Evolutionary conservation across 2,888 invertebrate species (phyloP), one percentile per base, ranked within the genome.

Genomic region (Ectemnius cavifrons): DNA sequence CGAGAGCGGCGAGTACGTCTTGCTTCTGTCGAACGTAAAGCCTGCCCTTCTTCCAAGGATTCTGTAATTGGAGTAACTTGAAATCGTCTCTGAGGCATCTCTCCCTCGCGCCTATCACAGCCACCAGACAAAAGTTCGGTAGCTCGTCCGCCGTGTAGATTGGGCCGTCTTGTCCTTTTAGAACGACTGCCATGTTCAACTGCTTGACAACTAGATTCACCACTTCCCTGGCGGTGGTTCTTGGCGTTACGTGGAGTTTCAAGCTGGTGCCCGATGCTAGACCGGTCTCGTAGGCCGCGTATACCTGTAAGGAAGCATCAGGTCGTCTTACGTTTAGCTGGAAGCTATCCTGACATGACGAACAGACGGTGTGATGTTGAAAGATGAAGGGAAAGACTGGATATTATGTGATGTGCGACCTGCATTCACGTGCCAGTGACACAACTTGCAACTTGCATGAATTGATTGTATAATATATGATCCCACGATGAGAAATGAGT

Each of bases 151-250:
- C 94, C 0, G 95, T 94, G 88, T 97, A 97, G 57, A 97, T 95
- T 0, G 98, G 98, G 0, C 96, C 97, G 57, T 95, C 94, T 89
- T 96, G 96, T 60, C 96, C 95, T 91, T 97, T 97, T 20, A 97
- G 92, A 18, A 96, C 94, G 66, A 97, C 96, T 14, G 97, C 97
- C 95, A 97, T 97, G 89, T 98, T 98, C 58, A 99, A 93, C 91
- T 99, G 98, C 89, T 97, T 97, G 67, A 99, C 97, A 23, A 99
- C 98, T 77, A 99, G 93, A 91, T 98, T 97, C 77, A 99, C 97
- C 67, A 99, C 98, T 92, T 99, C 99, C 16, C 97, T 93, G 0
- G 98, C 97, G 0, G 98, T 97, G 0, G 99, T 99, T 83, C 96
- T 94, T 0, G 96, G 95, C 0, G 97, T 98, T 0, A 99, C 97